These are phyloP conservation scores for Campoplex nolae DNA, from an alignment of 2,888 invertebrate species.

Conservation along the genomic window DNA sequence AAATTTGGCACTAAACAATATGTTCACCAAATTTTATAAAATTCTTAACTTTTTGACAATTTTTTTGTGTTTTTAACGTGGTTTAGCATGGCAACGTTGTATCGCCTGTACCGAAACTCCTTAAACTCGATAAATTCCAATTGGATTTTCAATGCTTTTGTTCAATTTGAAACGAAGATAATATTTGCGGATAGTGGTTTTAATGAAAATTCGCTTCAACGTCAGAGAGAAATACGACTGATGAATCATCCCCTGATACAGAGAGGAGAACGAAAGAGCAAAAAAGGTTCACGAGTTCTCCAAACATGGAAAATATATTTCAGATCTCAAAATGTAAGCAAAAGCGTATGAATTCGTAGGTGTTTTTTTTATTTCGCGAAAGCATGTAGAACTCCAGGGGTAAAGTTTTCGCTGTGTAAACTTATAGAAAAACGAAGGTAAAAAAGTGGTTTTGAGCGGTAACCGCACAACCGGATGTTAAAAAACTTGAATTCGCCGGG, in stretches of 20 bases:
- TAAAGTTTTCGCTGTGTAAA: slow-evolving; percentile 20
- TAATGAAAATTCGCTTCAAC: background rate
- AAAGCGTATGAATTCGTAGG: background rate
- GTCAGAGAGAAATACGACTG: background rate
- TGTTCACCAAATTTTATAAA: no score
- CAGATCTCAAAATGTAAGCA: background rate
- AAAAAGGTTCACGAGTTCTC: background rate
- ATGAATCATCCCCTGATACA: background rate
- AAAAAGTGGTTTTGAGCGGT: slow-evolving; percentile 9
- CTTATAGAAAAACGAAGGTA: slow-evolving; percentile 19
- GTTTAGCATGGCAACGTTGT: no score
- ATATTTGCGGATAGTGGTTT: background rate
- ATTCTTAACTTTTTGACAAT: no score
- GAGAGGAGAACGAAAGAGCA: background rate
- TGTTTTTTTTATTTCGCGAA: background rate
- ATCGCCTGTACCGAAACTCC: no score
- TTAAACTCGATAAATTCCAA: background rate
- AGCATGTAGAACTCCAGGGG: background rate
- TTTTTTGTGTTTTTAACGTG: no score
- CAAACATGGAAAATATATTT: background rate
- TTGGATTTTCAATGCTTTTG: background rate
- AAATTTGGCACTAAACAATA: no score
- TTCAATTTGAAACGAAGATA: background rate
- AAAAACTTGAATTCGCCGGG: slow-evolving; percentile 39
- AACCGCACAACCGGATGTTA: slow-evolving; percentile 17